Conservation (phyloP, 1,140 invertebrate species). For the Bilobella aurantiaca region DNA sequence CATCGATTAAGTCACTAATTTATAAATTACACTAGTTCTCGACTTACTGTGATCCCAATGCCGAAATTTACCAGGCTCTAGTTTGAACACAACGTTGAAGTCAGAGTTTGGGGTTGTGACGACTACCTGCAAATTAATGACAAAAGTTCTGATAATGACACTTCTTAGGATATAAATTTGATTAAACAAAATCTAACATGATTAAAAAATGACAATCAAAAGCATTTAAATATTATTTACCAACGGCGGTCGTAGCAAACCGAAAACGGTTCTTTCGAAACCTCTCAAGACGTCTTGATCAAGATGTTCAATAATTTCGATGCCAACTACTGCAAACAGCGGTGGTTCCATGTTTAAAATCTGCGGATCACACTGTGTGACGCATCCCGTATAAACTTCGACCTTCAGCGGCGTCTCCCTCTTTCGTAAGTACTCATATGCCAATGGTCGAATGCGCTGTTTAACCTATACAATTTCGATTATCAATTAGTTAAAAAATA, state of each 20-base stretch:
- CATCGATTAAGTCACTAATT: too few relatives aligned
- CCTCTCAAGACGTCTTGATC: slow-evolving; percentile 37
- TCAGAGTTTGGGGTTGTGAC: slow-evolving; percentile 50
- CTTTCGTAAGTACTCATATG: slow-evolving; percentile 16
- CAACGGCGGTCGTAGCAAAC: slow-evolving; percentile 40
- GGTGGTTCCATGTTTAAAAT: slow-evolving; percentile 10
- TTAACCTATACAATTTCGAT: not conserved
- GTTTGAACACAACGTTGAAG: slow-evolving; percentile 45
- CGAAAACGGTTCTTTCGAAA: slow-evolving; percentile 43
- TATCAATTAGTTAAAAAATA: not conserved
- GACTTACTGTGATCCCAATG: slow-evolving; percentile 52
- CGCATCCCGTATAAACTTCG: slow-evolving; percentile 26
- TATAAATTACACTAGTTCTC: too few relatives aligned
- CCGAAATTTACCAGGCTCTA: slow-evolving; percentile 40
- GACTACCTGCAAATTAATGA: slow-evolving; percentile 35
- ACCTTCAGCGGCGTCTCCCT: slow-evolving; percentile 21
- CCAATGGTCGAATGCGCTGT: slow-evolving; percentile 9
- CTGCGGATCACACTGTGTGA: slow-evolving; percentile 18
- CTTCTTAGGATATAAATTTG: not conserved
- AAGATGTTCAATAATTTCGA: slow-evolving; percentile 47
- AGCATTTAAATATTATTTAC: not conserved
- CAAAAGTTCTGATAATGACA: not conserved
- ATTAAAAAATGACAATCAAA: slow-evolving; percentile 6
- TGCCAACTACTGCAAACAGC: slow-evolving; percentile 24
- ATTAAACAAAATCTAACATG: not conserved